Evolutionary conservation across 2,888 invertebrate species (phyloP), one percentile per base, ranked within the genome.

Genomic region (Apoda limacodes): DNA sequence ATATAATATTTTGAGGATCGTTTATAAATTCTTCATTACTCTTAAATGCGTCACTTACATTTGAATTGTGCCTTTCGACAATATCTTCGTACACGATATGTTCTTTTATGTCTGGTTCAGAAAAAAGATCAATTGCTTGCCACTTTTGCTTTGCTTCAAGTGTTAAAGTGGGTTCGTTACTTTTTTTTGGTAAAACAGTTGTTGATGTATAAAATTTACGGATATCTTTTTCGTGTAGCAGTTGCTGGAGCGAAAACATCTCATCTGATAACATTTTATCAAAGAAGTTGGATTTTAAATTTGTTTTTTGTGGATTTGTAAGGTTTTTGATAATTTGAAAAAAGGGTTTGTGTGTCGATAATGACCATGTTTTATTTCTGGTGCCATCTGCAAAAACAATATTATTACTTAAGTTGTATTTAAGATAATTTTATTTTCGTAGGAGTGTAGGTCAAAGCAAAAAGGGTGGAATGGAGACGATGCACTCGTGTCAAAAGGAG

Each of bases 201-300:
- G 48, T 37, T n/a, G 55, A 31, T 17, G 35, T 38, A n/a, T n/a
- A n/a, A n/a, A n/a, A n/a, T 13, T 48, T 36, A 5, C 45, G 43
- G 9, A 40, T 43, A 30, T 64, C 59, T 42, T 57, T 60, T 35
- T 58, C 56, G 25, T 60, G 52, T 22, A 62, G 52, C 26, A 56
- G 53, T 29, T 64, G 55, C 33, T 70, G 66, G 11, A 65, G 57
- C n/a, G 56, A 60, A 19, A 65, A 44, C 59, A 71, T 66, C 48
- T 74, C 68, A 27, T 75, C 60, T 3, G 63, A 63, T 9, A 69
- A 44, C 60, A 65, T 64, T 57, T 64, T 68, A 31, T 69, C 68
- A 27, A 67, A 65, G 2, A 58, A 39, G 33, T 71, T 66, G 1
- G 50, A 55, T 51, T 65, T 67, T 14, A 65, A 55, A 45, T 70